Conservation (phyloP, 1,140 invertebrate species). For the Trichonephila clavata region DNA sequence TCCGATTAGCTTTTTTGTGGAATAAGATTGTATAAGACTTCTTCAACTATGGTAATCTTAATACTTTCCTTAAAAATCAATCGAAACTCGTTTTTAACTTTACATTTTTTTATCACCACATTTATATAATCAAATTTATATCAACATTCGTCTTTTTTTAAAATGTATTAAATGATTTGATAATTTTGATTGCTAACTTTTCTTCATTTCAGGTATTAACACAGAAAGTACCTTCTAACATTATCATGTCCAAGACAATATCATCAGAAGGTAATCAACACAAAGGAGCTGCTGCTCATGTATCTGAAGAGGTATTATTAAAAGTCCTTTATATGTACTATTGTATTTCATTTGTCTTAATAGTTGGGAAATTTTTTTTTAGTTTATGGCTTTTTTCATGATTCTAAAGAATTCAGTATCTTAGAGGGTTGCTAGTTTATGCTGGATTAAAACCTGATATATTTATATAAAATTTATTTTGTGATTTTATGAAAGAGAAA, state of each 20-base stretch:
- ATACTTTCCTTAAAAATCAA: neutral
- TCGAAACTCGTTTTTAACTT: too few species aligned
- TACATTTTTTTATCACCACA: too few species aligned
- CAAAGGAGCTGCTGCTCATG: neutral
- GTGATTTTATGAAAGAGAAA: too few species aligned
- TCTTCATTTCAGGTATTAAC: slow-evolving; percentile 49
- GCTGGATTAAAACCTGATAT: too few species aligned
- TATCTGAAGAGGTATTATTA: slow-evolving; percentile 61
- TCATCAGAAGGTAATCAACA: slow-evolving; percentile 2
- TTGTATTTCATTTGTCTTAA: neutral
- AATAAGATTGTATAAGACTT: neutral
- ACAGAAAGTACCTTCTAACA: slow-evolving; percentile 50
- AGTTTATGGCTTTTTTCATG: too few species aligned
- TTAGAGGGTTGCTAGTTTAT: too few species aligned
- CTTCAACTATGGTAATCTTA: neutral
- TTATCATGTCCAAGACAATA: slow-evolving; percentile 37
- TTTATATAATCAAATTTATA: too few species aligned
- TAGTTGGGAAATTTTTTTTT: too few species aligned
- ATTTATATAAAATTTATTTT: too few species aligned
- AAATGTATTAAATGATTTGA: too few species aligned
- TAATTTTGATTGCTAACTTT: neutral
- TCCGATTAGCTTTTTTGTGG: neutral
- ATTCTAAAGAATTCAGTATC: too few species aligned
- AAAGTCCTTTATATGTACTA: neutral
- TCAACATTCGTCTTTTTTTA: too few species aligned